phyloP scores from a whole-genome alignment of 2,797 vertebrate species.

The Phoxinus dragarum region DNA sequence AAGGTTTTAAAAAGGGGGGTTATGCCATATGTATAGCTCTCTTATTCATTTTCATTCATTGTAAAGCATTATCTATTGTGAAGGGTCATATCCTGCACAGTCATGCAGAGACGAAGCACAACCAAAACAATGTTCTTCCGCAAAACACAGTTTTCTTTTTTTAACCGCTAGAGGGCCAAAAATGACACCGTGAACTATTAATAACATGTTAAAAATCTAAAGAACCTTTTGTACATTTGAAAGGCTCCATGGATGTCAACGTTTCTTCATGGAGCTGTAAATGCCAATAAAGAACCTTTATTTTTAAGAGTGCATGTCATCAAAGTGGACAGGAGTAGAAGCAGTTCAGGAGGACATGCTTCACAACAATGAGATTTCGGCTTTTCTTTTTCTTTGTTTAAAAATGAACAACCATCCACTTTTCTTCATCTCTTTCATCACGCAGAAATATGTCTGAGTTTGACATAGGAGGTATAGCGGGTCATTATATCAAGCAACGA shows the following conservation, averaged over 20 bases:
- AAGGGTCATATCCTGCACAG: neutral
- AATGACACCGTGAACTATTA: neutral
- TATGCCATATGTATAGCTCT: too few species aligned
- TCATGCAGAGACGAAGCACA: neutral
- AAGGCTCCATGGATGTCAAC: neutral
- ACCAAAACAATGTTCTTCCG: neutral
- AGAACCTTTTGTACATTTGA: neutral
- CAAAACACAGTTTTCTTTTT: neutral
- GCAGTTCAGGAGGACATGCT: neutral
- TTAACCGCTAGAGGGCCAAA: neutral
- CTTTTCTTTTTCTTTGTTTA: neutral
- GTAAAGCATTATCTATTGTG: neutral
- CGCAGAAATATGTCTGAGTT: neutral
- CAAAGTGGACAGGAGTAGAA: neutral
- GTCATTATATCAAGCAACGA: conserved; percentile 19
- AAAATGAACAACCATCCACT: neutral
- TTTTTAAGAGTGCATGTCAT: neutral
- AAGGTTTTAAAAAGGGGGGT: too few species aligned
- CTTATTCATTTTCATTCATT: neutral
- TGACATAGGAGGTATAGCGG: neutral
- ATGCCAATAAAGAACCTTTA: neutral
- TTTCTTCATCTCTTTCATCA: neutral
- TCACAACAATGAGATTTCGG: neutral
- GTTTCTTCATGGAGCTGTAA: neutral
- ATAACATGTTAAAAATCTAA: neutral